Percentiles rank a stretch among this genome's conserved stretches.
phyloP scores from a whole-genome alignment of 1,140 invertebrate species.

The Nasonia vitripennis region DNA sequence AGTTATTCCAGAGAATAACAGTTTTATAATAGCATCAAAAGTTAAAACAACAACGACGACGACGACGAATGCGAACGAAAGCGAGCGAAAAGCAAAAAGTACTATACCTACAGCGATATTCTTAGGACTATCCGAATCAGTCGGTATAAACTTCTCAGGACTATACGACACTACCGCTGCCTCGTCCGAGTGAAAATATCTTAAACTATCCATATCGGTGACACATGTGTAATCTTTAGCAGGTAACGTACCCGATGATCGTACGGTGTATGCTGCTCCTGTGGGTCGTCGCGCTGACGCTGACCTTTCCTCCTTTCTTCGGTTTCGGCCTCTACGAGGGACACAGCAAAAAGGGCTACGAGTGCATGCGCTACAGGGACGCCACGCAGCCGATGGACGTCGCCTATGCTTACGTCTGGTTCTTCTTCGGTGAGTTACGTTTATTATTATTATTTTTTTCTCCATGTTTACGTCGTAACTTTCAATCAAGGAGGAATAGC shows the following conservation, averaged over 20 bases:
- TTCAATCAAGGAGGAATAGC: too few species aligned
- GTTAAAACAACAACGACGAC: too few species aligned
- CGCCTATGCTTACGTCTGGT: conserved; percentile 86
- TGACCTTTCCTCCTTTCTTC: conserved; percentile 85
- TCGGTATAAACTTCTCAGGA: too few species aligned
- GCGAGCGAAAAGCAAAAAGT: too few species aligned
- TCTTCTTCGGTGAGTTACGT: conserved; percentile 81
- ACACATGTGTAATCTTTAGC: conserved; percentile 75
- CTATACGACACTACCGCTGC: too few species aligned
- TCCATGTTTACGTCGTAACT: too few species aligned
- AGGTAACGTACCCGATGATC: conserved; percentile 87
- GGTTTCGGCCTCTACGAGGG: conserved; percentile 88
- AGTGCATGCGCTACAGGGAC: conserved; percentile 83
- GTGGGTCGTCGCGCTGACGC: conserved; percentile 80
- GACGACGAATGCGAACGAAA: too few species aligned
- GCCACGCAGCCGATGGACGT: conserved; percentile 80
- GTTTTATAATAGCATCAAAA: too few species aligned
- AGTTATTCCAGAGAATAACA: too few species aligned
- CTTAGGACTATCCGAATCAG: too few species aligned
- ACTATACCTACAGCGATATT: too few species aligned
- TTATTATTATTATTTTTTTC: neutral
- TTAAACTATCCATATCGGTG: conserved; percentile 45
- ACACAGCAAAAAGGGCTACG: conserved; percentile 56
- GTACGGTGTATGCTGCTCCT: conserved; percentile 82
- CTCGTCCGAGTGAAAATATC: too few species aligned